Conservation (phyloP, 2,888 invertebrate species). For the Caenorhabditis drosophilae region DNA sequence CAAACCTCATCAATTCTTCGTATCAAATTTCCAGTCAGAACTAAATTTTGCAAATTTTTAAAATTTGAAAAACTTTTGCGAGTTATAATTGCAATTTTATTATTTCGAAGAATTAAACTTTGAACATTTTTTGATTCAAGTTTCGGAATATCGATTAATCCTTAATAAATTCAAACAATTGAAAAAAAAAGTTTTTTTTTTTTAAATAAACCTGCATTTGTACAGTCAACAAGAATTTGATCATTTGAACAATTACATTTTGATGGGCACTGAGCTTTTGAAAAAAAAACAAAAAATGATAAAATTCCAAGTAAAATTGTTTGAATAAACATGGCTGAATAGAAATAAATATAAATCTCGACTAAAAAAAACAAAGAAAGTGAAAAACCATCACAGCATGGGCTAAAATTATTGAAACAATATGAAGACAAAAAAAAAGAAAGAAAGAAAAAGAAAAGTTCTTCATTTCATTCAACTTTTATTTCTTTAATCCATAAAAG, state of each 20-base stretch:
- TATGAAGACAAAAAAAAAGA: not conserved
- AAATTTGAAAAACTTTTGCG: conserved; percentile 20
- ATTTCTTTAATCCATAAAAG: no score
- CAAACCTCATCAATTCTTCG: conserved; percentile 37
- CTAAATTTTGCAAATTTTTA: conserved; percentile 26
- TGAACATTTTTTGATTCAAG: conserved; percentile 6
- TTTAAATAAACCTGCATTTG: conserved; percentile 23
- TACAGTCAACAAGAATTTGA: conserved; percentile 16
- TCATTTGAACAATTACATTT: conserved; percentile 19
- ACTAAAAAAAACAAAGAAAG: no score
- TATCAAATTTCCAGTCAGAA: conserved; percentile 38
- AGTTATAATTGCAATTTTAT: conserved; percentile 16
- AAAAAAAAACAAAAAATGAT: not conserved
- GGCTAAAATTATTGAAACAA: not conserved
- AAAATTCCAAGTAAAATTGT: conserved; percentile 10
- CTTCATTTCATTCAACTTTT: no score
- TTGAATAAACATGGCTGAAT: conserved; percentile 15
- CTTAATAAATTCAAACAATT: no score
- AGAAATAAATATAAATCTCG: not conserved
- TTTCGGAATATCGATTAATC: conserved; percentile 14
- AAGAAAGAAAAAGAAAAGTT: not conserved
- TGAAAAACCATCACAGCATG: no score
- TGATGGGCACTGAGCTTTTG: conserved; percentile 6
- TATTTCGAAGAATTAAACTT: conserved; percentile 21
- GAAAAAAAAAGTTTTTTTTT: no score